Evolutionary conservation across 2,113 vertebrate species (phyloP).

Genomic region (Glaucomys volans): DNA sequence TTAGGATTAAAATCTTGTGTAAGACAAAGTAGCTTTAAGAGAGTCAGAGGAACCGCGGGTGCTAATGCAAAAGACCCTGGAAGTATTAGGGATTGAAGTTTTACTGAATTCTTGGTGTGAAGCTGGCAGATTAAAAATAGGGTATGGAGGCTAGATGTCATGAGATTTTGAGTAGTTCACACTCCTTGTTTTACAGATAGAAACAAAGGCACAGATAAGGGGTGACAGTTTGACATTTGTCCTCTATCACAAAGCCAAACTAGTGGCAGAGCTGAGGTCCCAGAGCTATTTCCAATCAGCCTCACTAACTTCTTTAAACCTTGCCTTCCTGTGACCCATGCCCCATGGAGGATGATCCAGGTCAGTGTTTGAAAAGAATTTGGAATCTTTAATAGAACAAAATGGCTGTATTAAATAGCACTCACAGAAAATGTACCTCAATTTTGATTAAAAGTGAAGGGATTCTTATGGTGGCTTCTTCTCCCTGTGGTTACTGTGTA

Average conservation of each 20-base stretch:
- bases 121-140: not conserved
- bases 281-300: not conserved
- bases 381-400: not conserved
- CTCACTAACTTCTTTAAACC: not conserved
- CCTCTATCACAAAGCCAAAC: not conserved
- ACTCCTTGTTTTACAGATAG: not conserved
- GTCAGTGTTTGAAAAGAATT: not conserved
- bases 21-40: constrained; percentile 80
- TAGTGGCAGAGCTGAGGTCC: not conserved
- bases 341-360: not conserved
- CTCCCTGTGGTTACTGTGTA: not conserved
- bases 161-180: constrained; percentile 7
- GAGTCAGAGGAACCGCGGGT: constrained; percentile 55
- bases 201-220: not conserved
- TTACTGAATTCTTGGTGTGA: not conserved
- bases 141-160: not conserved
- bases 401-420: not conserved
- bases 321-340: not conserved
- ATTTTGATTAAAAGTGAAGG: not conserved
- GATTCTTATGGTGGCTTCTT: not conserved
- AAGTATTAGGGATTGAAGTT: not conserved
- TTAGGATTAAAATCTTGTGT: constrained; percentile 80
- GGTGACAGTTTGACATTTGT: not conserved
- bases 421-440: not conserved
- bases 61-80: not conserved